phyloP scores from a whole-genome alignment of 1,140 invertebrate species.

The Drosophila kohkoa region DNA sequence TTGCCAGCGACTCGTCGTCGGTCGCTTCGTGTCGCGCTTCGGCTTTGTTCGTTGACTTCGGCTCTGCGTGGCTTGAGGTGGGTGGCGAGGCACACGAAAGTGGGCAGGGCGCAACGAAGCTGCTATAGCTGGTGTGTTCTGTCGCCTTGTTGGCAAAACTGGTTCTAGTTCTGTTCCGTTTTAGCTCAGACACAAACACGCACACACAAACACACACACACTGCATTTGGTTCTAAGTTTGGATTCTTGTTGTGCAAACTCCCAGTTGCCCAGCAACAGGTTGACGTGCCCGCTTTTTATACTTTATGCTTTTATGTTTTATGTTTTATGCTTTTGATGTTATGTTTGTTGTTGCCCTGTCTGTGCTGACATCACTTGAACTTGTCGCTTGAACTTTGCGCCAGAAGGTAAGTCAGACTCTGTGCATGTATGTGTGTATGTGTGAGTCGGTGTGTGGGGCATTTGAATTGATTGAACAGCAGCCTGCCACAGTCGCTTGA shows the following conservation, averaged over 20 bases:
- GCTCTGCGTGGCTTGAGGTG: not conserved
- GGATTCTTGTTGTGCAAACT: slow-evolving; percentile 5
- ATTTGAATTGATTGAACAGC: slow-evolving; percentile 26
- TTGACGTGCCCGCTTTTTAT: not conserved
- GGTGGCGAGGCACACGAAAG: not conserved
- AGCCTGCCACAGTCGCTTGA: slow-evolving; percentile 19
- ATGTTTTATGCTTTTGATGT: not conserved
- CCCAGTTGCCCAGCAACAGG: slow-evolving; percentile 9
- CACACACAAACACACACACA: too few species aligned
- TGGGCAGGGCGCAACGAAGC: not conserved
- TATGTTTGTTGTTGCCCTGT: slow-evolving; percentile 3
- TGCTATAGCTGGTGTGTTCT: not conserved
- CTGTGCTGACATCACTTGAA: slow-evolving; percentile 62
- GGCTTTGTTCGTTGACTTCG: slow-evolving; percentile 2
- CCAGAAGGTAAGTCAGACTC: slow-evolving; percentile 37
- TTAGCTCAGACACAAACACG: not conserved
- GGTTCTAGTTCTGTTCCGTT: slow-evolving; percentile 40
- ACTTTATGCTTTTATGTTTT: slow-evolving; percentile 22
- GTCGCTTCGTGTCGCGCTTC: slow-evolving; percentile 3
- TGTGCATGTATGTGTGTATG: too few species aligned
- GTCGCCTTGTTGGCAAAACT: slow-evolving; percentile 29
- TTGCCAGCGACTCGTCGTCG: not conserved
- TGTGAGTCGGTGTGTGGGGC: not conserved
- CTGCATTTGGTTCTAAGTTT: slow-evolving; percentile 17
- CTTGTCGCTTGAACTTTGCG: slow-evolving; percentile 73